Conservation (phyloP, 2,888 invertebrate species). For the Trichogramma evanescens region DNA sequence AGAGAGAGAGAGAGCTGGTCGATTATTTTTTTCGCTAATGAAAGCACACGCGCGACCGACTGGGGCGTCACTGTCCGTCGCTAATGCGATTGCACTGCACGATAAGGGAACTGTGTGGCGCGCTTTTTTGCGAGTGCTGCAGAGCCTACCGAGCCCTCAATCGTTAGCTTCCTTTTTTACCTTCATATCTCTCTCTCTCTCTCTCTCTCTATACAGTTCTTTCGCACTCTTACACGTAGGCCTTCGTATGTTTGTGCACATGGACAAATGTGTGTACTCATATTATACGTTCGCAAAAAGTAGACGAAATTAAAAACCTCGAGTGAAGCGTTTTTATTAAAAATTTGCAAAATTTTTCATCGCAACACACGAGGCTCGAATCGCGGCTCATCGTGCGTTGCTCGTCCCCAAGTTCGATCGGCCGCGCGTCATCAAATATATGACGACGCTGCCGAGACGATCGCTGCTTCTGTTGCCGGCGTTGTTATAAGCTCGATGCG, state of each 20-base stretch:
- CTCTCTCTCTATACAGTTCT: constrained; percentile 16
- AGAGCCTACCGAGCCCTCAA: constrained; percentile 32
- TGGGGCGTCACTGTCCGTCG: constrained; percentile 40
- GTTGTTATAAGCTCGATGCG: too few species aligned
- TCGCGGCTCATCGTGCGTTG: too few species aligned
- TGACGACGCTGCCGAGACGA: constrained; percentile 1
- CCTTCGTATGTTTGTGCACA: too few species aligned
- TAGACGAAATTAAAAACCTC: too few species aligned
- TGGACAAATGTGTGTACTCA: too few species aligned
- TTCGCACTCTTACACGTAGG: too few species aligned
- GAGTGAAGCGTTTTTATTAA: too few species aligned
- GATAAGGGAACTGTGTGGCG: constrained; percentile 30
- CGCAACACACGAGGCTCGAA: too few species aligned
- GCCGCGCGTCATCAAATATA: constrained; percentile 14
- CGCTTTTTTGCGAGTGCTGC: constrained; percentile 21
- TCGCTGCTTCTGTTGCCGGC: background rate
- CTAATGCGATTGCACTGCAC: constrained; percentile 42
- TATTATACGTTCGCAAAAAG: too few species aligned
- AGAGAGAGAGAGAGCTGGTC: constrained; percentile 17
- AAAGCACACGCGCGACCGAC: constrained; percentile 33
- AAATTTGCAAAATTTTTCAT: too few species aligned
- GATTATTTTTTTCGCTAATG: constrained; percentile 46
- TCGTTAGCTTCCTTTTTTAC: constrained; percentile 38
- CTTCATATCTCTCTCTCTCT: background rate
- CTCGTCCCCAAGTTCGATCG: too few species aligned